Conservation (phyloP, 2,797 vertebrate species). For the Hippocampus kuda region DNA sequence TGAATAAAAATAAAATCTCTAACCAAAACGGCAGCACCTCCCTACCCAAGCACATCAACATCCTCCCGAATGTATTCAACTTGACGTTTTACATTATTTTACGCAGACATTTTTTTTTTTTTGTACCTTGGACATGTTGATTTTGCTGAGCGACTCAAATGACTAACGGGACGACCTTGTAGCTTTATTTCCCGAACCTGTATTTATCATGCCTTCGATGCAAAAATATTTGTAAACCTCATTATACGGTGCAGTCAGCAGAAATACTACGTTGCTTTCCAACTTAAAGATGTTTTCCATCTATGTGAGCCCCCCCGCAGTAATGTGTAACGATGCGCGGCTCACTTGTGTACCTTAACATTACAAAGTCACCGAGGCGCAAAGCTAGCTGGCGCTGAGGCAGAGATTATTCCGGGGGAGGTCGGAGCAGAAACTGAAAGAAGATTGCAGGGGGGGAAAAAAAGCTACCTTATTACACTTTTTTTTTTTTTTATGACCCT, state of each 20-base stretch:
- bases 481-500: background rate
- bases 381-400: background rate
- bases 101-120: background rate
- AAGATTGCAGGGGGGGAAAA: background rate
- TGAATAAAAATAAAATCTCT: no score
- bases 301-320: background rate
- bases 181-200: background rate
- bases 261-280: background rate
- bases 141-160: no score
- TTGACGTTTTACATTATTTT: background rate
- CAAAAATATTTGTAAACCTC: background rate
- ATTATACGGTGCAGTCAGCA: background rate
- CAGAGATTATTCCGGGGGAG: background rate
- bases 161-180: background rate
- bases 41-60: background rate
- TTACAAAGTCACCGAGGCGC: background rate
- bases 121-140: background rate
- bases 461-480: background rate
- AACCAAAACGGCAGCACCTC: background rate
- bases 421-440: background rate
- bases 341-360: slow-evolving; percentile 5
- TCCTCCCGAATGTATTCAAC: background rate
- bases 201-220: background rate
- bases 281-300: slow-evolving; percentile 2
- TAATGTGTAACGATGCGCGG: slow-evolving; percentile 2